Conservation (phyloP, 2,113 vertebrate species). For the Pyrgilauda ruficollis region DNA sequence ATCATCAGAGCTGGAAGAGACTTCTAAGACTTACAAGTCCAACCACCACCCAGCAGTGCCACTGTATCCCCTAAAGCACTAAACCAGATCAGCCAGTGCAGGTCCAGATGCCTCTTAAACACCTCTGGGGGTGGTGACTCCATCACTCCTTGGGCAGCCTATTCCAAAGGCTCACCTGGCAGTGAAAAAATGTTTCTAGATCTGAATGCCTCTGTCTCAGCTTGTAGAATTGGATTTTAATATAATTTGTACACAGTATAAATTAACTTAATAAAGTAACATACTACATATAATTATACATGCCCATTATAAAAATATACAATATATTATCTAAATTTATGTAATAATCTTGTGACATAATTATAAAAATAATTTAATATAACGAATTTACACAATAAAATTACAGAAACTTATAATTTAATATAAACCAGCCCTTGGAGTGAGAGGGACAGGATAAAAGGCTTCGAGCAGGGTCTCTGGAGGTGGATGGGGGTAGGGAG, state of each 20-base stretch:
- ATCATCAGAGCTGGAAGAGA: neutral
- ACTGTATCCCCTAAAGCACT: neutral
- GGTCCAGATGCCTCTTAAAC: neutral
- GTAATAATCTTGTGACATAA: accelerated
- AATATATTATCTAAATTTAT: too few relatives aligned
- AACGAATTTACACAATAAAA: too few relatives aligned
- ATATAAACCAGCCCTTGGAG: accelerated
- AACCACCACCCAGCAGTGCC: neutral
- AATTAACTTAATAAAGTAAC: neutral
- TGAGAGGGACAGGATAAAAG: too few relatives aligned
- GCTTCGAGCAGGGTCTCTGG: accelerated
- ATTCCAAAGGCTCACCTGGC: neutral
- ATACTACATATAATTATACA: accelerated
- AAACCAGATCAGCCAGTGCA: neutral
- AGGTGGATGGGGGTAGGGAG: neutral
- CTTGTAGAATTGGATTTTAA: accelerated
- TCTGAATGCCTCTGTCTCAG: neutral
- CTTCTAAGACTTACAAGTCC: too few relatives aligned
- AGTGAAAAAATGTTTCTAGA: neutral
- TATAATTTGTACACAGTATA: neutral
- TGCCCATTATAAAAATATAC: neutral
- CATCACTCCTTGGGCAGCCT: neutral
- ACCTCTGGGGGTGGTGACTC: neutral
- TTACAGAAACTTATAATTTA: neutral
- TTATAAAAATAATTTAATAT: neutral